A percentile compares a stretch with the other conserved stretches of the same genome.
phyloP scores from a whole-genome alignment of 2,113 vertebrate genomes.

The Dromaius novaehollandiae region DNA sequence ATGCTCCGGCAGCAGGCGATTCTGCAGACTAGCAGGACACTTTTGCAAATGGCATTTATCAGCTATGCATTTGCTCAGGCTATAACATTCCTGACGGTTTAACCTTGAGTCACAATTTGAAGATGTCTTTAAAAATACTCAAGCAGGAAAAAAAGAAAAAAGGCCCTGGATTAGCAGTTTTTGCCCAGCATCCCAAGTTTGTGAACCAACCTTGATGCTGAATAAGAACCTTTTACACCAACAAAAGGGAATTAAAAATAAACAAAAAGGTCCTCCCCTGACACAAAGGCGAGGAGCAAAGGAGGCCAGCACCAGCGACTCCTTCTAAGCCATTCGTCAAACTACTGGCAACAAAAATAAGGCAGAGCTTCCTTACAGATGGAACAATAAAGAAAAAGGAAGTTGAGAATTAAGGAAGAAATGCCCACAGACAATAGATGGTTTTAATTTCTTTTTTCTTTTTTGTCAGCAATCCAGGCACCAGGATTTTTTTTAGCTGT shows the following conservation, averaged over 20 bases:
- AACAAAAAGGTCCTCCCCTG: not conserved
- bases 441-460: not conserved
- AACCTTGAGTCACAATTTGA: not conserved
- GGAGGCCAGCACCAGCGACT: not conserved
- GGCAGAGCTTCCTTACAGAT: not conserved
- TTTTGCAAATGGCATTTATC: not conserved
- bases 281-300: not conserved
- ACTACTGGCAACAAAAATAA: not conserved
- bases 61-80: not conserved
- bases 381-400: conserved; percentile 13
- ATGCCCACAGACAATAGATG: not conserved
- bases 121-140: not conserved
- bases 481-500: not conserved
- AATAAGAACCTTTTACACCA: not conserved
- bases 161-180: not conserved
- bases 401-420: not conserved
- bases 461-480: not conserved
- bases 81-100: not conserved
- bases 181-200: not conserved
- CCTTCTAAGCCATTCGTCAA: conserved; percentile 10
- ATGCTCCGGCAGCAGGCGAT: not conserved
- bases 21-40: not conserved
- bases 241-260: not conserved
- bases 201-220: not conserved
- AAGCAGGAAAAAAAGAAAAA: not conserved